Base-by-base conservation (phyloP, 2,797 vertebrate genomes). In the Emydoidea blandingii region DNA sequence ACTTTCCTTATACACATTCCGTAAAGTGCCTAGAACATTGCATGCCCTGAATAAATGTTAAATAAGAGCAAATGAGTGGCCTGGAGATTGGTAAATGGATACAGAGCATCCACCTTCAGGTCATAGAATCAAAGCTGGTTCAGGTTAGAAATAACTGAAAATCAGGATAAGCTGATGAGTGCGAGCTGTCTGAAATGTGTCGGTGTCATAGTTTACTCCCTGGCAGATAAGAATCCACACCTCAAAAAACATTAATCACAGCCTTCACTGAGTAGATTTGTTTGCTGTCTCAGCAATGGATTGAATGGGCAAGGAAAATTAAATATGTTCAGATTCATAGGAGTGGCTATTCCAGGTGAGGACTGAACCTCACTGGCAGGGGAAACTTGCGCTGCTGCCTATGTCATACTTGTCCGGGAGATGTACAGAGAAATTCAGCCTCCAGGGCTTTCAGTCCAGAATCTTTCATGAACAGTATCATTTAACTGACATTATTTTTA, bases 351-450 rank as follows among this genome's bases (percentile, higher is more conserved):
- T 27, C 52, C 74, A 52, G 6, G 81, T 82, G 57, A 2, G 3
- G 47, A 80, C 7, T 1, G 6, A 91, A 23, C 2, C 1, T 0
- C 0, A 10, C 12, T 0, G 1, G 44, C 34, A 0, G 0, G 25
- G 44, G 41, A 88, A 81, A 12, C 47, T 57, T 88, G 5, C 21
- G 6, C 14, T 78, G 10, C 53, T 81, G 1, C 8, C 27, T 44
- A 44, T 0, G 1, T 68, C 5, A 14, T 23, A 52, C 15, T 12
- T 86, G 83, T 94, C 25, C 23, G 6, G 4, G 21, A 50, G 5
- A 16, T 18, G 1, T 27, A 72, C 56, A 54, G 0, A 0, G 81
- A 29, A 19, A 44, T 7, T 79, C 57, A 44, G 41, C 34, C 18
- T 52, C 34, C 27, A 6, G 15, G 11, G 41, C 21, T 52, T 89